Conservation (phyloP, 2,888 invertebrate species). For the Thyatira batis region DNA sequence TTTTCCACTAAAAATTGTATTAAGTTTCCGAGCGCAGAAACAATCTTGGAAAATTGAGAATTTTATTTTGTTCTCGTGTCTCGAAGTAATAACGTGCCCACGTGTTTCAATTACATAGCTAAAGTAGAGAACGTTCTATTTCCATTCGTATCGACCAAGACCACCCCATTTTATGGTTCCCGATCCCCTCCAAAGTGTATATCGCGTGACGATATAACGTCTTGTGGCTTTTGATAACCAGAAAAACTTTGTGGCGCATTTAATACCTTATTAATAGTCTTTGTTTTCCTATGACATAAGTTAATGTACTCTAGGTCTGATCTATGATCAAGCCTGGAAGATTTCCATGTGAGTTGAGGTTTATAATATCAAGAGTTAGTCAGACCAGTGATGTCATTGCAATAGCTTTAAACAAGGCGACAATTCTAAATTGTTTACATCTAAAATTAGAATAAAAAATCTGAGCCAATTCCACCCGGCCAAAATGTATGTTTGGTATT, state of each 20-base stretch:
- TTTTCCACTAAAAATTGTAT: background rate
- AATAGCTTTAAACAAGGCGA: slow-evolving; percentile 9
- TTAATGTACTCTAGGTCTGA: slow-evolving; percentile 18
- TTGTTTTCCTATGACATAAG: background rate
- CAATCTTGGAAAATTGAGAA: background rate
- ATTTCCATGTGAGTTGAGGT: slow-evolving; percentile 45
- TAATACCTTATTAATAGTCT: background rate
- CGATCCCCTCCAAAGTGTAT: slow-evolving; percentile 11
- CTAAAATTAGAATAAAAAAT: slow-evolving; percentile 20
- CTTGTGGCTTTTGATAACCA: slow-evolving; percentile 10
- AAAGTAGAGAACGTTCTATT: slow-evolving; percentile 20
- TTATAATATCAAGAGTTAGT: slow-evolving; percentile 37
- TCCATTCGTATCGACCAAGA: slow-evolving; percentile 19
- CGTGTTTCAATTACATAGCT: slow-evolving; percentile 10
- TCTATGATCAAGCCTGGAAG: slow-evolving; percentile 37
- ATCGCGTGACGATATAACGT: slow-evolving; percentile 19
- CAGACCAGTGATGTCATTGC: slow-evolving; percentile 39
- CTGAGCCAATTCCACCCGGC: slow-evolving; percentile 14
- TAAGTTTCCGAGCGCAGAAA: background rate
- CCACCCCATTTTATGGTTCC: slow-evolving; percentile 19
- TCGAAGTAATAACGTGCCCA: slow-evolving; percentile 9
- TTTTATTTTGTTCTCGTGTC: background rate
- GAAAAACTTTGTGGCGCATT: slow-evolving; percentile 10
- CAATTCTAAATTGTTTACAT: background rate
- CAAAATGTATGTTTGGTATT: slow-evolving; percentile 13